Evolutionary conservation across 2,113 vertebrate genomes (phyloP), one percentile per base, ranked within the genome.

Genomic region (Micromys minutus): DNA sequence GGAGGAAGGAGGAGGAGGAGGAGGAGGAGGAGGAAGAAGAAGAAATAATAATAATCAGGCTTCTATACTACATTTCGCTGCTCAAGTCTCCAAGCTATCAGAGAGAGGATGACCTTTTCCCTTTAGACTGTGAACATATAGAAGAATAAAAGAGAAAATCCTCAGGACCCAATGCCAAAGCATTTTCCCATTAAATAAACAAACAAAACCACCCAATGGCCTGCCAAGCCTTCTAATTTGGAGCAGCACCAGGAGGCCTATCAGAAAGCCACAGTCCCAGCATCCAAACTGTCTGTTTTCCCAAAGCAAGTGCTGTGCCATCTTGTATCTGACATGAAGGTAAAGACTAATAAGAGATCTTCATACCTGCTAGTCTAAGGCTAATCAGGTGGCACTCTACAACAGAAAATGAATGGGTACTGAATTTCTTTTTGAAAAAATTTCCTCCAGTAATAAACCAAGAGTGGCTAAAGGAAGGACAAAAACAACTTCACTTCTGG

Each of bases 71-170:
- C 76, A 72, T 34, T 94, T 69, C 79, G 61, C 69, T 89, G 61
- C 34, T 90, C n/a, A 90, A 81, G 47, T 21, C 45, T 87, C 79
- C 91, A 0, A 90, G 80, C 71, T 77, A 63, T 36, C 24, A 74
- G 55, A 92, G 10, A 94, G 31, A 31, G 11, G 39, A 72, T 9
- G 61, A 57, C 19, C 36, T 93, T 65, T 96, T 71, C 89, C 47
- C 57, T 90, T 80, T 85, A 90, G 55, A 57, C 22, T 86, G 74
- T 59, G 79, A 59, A 90, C 9, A 80, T 7, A 72, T 26, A 79
- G 22, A 72, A 94, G 39, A 95, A 90, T 2, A 59, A 91, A 81
- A 72, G 69, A 42, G 65, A 92, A 94, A 92, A 55, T 21, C 89
- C 57, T 90, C 71, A 90, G 24, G 31, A 75, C 3, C n/a, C 55